These are phyloP conservation scores for Apodemus speciosus DNA, from an alignment of 2,113 vertebrate genomes.

Conservation along the genomic window DNA sequence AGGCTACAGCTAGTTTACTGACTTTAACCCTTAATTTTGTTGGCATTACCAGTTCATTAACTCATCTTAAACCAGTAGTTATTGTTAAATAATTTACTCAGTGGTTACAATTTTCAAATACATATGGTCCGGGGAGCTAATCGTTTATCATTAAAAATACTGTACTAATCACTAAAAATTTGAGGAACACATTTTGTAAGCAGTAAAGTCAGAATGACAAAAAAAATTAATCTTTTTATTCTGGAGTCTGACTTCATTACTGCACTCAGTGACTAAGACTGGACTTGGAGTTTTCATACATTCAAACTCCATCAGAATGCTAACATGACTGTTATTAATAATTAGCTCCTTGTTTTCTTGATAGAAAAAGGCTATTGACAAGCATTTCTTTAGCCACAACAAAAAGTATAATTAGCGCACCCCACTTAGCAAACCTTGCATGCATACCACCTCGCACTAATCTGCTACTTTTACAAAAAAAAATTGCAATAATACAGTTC, in stretches of 20 bases:
- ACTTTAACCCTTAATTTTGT: slow-evolving; percentile 69
- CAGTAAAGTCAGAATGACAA: slow-evolving; percentile 89
- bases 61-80: slow-evolving; percentile 58
- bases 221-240: slow-evolving; percentile 92
- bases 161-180: slow-evolving; percentile 70
- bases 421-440: slow-evolving; percentile 92
- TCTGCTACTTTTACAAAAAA: slow-evolving; percentile 92
- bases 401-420: slow-evolving; percentile 92
- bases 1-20: slow-evolving; percentile 61
- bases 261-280: slow-evolving; percentile 89
- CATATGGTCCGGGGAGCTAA: slow-evolving; percentile 33
- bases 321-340: slow-evolving; percentile 90
- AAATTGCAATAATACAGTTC: slow-evolving; percentile 92
- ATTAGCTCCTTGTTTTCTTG: slow-evolving; percentile 89
- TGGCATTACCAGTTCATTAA: slow-evolving; percentile 73
- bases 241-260: slow-evolving; percentile 91
- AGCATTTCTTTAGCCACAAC: slow-evolving; percentile 93
- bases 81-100: slow-evolving; percentile 68
- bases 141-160: slow-evolving; percentile 66
- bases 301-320: slow-evolving; percentile 90
- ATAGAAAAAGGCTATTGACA: slow-evolving; percentile 93
- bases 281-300: slow-evolving; percentile 89
- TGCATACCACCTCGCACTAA: slow-evolving; percentile 93
- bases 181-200: slow-evolving; percentile 70
- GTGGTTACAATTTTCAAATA: slow-evolving; percentile 57